Evolutionary conservation across 2,888 invertebrate species (phyloP), one percentile per base, ranked within the genome.

Genomic region (Pelosia muscerda): DNA sequence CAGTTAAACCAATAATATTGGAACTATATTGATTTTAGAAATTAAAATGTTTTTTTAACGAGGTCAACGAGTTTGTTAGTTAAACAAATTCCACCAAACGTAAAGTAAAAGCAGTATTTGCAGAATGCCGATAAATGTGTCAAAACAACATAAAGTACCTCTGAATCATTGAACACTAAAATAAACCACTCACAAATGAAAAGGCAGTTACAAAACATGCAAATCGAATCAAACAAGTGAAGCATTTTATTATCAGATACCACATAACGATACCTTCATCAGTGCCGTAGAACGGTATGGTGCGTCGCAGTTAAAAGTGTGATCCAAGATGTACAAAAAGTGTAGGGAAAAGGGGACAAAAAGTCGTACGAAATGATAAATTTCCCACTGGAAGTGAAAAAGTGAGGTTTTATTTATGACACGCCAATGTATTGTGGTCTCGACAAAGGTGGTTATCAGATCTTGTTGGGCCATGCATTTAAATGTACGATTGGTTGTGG

Each of bases 321-420:
- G 92, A 94, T 93, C 88, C 90, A 90, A 94, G 93, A 92, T 92
- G 92, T 91, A 92, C 90, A 92, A 91, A 92, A 91, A 88, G 84
- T 86, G 85, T 88, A 86, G 83, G 85, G 84, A 88, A 84, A 87
- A 84, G 82, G 84, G 85, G 86, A 89, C 90, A 92, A 79, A 92
- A 93, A 88, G 83, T 86, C 84, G 83, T 86, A 88, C 88, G 87
- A 93, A 93, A 94, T 94, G 93, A 94, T 94, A 93, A 93, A 94
- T 92, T 90, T 88, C 90, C 88, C 85, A 78, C 86, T 88, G 87
- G 88, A 88, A 84, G 87, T 91, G 90, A 93, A 93, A 92, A 93
- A 94, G 90, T 92, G 88, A 88, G 90, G 86, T 81, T 90, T 92
- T 92, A 94, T 93, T 94, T 94, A 94, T 94, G 93, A 92, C 85